phyloP scores from a whole-genome alignment of 2,888 invertebrate genomes.

The Meiosimyza decipiens region DNA sequence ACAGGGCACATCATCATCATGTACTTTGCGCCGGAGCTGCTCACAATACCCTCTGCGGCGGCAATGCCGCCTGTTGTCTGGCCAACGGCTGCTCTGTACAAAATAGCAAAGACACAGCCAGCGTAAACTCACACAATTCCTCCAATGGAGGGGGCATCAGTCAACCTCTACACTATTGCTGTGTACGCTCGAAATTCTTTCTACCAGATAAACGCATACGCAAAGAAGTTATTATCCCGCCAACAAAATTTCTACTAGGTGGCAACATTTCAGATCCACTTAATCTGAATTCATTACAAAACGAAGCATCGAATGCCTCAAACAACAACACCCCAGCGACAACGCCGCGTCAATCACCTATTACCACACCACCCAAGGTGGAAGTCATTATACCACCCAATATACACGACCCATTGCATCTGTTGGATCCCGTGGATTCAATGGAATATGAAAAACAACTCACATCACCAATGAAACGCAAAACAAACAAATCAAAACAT shows the following conservation, averaged over 20 bases:
- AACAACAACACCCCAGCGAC: conserved; percentile 81
- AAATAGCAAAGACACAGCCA: conserved; percentile 34
- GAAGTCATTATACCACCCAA: conserved; percentile 94
- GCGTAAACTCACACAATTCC: conserved; percentile 37
- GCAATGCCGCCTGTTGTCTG: conserved; percentile 53
- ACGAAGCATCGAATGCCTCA: conserved; percentile 76
- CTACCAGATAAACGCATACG: conserved; percentile 79
- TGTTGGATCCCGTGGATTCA: conserved; percentile 82
- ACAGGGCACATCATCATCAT: conserved; percentile 55
- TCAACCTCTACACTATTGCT: conserved; percentile 59
- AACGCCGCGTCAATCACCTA: conserved; percentile 80
- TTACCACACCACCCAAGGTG: conserved; percentile 73
- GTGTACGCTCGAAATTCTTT: conserved; percentile 75
- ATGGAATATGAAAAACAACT: conserved; percentile 85
- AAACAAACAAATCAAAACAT: conserved; percentile 68
- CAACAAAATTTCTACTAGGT: conserved; percentile 90
- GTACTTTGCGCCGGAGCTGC: conserved; percentile 56
- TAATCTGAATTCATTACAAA: conserved; percentile 90
- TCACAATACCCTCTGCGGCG: conserved; percentile 48
- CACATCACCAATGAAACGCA: conserved; percentile 75
- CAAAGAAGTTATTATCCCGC: conserved; percentile 83
- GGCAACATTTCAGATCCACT: conserved; percentile 96
- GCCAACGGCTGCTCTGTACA: conserved; percentile 53
- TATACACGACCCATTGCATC: conserved; percentile 90
- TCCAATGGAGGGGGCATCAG: conserved; percentile 35